Percentiles rank a stretch among this genome's conserved stretches.
Conservation (phyloP, 2,888 invertebrate species). For the Drosophila anomalata region DNA sequence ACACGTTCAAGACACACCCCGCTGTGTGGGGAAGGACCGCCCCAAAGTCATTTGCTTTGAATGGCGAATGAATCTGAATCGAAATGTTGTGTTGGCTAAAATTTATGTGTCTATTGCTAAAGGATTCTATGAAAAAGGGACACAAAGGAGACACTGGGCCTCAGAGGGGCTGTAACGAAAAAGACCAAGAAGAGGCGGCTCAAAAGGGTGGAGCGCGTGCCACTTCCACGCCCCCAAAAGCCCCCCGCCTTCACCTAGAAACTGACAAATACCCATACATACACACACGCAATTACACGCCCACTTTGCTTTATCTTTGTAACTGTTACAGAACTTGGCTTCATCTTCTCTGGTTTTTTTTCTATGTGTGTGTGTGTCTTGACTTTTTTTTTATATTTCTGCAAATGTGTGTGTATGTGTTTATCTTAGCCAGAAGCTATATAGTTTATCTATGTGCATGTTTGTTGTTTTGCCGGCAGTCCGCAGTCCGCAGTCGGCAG, state of each 20-base stretch:
- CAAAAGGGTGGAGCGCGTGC: slow-evolving; percentile 34
- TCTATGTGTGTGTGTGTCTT: slow-evolving; percentile 55
- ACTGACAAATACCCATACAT: slow-evolving; percentile 9
- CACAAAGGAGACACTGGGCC: slow-evolving; percentile 37
- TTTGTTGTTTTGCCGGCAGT: slow-evolving; percentile 51
- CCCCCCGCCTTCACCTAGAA: slow-evolving; percentile 17
- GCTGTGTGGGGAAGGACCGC: slow-evolving; percentile 16
- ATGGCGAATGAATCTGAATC: slow-evolving; percentile 60
- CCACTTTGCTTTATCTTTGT: slow-evolving; percentile 71
- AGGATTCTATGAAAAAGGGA: slow-evolving; percentile 41
- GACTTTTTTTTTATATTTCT: background rate
- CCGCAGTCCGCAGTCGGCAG: background rate
- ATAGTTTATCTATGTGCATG: slow-evolving; percentile 80
- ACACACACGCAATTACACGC: slow-evolving; percentile 59
- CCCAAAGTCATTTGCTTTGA: slow-evolving; percentile 57
- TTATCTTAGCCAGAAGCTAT: slow-evolving; percentile 74
- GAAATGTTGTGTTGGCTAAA: slow-evolving; percentile 58
- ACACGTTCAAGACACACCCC: slow-evolving; percentile 34
- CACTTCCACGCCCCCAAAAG: slow-evolving; percentile 50
- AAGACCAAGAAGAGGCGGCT: background rate
- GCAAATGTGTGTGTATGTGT: slow-evolving; percentile 48
- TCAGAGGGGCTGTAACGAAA: background rate
- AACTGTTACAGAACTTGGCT: slow-evolving; percentile 56
- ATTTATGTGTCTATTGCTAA: slow-evolving; percentile 51
- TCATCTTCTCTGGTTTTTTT: slow-evolving; percentile 5